phyloP scores from a whole-genome alignment of 2,797 vertebrate species.

The Triplophysa bombifrons region DNA sequence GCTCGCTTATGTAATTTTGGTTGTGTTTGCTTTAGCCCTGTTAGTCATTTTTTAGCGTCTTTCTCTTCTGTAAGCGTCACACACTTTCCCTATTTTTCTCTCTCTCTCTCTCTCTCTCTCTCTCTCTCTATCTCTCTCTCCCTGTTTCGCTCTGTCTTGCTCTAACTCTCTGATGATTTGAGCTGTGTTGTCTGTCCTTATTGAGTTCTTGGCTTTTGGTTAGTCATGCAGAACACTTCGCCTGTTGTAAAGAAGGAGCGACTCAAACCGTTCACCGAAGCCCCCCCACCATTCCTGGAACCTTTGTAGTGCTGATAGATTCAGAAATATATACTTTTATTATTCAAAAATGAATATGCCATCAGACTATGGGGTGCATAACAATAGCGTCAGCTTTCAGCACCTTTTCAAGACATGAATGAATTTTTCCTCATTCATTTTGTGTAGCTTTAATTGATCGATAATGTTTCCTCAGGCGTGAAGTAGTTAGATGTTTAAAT shows the following conservation, averaged over 20 bases:
- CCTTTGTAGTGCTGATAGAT: conserved; percentile 54
- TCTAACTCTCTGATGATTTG: conserved; percentile 50
- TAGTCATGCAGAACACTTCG: conserved; percentile 58
- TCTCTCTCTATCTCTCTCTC: conserved; percentile 4
- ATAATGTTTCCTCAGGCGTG: not conserved
- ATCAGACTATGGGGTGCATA: conserved; percentile 7
- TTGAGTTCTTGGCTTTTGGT: conserved; percentile 55
- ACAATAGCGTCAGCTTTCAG: conserved; percentile 5
- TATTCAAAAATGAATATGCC: conserved; percentile 37
- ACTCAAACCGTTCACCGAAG: conserved; percentile 22
- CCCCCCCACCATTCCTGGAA: conserved; percentile 15
- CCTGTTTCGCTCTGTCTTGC: not conserved
- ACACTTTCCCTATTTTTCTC: conserved; percentile 7
- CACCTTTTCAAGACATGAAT: not conserved
- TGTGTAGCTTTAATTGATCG: conserved; percentile 26
- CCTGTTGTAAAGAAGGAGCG: conserved; percentile 44
- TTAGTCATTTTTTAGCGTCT: not conserved
- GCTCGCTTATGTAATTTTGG: conserved; percentile 9
- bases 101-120: conserved; percentile 4
- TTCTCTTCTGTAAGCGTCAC: conserved; percentile 9
- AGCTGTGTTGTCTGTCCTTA: conserved; percentile 48
- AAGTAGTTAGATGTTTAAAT: conserved; percentile 5
- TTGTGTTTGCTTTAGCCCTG: conserved; percentile 1
- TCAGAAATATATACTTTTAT: conserved; percentile 56
- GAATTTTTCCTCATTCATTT: conserved; percentile 13